Conservation (phyloP, 2,797 vertebrate genomes). For the Acanthopagrus latus region DNA sequence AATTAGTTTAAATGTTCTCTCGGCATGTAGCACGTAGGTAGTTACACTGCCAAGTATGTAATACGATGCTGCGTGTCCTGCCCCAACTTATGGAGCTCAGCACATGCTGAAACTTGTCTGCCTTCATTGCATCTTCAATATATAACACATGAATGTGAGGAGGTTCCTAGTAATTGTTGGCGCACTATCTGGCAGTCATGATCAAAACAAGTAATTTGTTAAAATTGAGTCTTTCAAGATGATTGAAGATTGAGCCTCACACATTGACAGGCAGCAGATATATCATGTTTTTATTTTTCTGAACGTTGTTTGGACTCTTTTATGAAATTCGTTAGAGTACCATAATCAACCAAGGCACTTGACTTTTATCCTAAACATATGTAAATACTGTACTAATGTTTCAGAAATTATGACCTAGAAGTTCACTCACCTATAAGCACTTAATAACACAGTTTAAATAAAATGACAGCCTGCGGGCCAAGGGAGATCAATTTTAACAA, state of each 20-base stretch:
- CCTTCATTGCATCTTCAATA: not conserved
- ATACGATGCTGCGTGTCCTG: slow-evolving; percentile 31
- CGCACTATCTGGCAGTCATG: slow-evolving; percentile 27
- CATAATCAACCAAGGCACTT: not conserved
- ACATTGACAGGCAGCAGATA: slow-evolving; percentile 11
- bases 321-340: not conserved
- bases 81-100: slow-evolving; percentile 13
- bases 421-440: not conserved
- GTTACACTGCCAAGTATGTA: slow-evolving; percentile 41
- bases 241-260: slow-evolving; percentile 18
- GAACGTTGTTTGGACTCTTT: not conserved
- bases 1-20: slow-evolving; percentile 50
- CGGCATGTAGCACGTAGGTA: slow-evolving; percentile 31
- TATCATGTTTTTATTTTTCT: slow-evolving; percentile 22
- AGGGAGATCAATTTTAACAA: not conserved
- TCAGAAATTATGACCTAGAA: not conserved
- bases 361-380: not conserved
- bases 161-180: slow-evolving; percentile 31
- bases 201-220: slow-evolving; percentile 59
- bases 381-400: not conserved
- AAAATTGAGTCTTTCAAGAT: slow-evolving; percentile 26
- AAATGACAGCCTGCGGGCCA: not conserved
- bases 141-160: slow-evolving; percentile 25
- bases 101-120: slow-evolving; percentile 56
- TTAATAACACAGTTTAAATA: not conserved